Evolutionary conservation across 2,888 invertebrate species (phyloP).

Genomic region (Caenorhabditis doughertyi): DNA sequence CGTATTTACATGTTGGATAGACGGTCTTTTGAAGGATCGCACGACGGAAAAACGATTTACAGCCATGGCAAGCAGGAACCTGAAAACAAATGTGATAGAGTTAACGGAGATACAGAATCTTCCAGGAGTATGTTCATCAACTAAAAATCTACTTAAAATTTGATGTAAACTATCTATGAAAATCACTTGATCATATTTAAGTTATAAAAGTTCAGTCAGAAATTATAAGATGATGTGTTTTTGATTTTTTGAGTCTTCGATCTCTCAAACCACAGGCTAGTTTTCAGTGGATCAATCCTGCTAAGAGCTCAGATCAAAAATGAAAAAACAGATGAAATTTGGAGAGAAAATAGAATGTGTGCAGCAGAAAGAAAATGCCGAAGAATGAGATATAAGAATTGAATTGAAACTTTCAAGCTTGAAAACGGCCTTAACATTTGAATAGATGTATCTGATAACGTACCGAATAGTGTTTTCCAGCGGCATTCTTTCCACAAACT

Average conservation of each 20-base stretch:
- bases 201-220: too few relatives aligned
- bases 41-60: constrained; percentile 56
- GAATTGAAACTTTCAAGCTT: too few relatives aligned
- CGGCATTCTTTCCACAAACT: constrained; percentile 50
- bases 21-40: constrained; percentile 29
- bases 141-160: too few relatives aligned
- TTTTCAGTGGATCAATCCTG: background rate
- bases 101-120: background rate
- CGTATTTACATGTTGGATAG: constrained; percentile 43
- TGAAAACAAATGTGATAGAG: background rate
- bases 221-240: too few relatives aligned
- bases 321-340: constrained; percentile 7
- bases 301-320: background rate
- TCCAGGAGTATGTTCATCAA: too few relatives aligned
- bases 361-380: too few relatives aligned
- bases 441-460: too few relatives aligned
- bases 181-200: background rate
- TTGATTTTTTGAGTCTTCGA: constrained; percentile 6
- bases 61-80: constrained; percentile 57
- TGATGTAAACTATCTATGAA: too few relatives aligned
- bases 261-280: background rate
- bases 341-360: background rate
- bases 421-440: too few relatives aligned
- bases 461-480: constrained; percentile 55
- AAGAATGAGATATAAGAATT: too few relatives aligned